phyloP scores from a whole-genome alignment of 2,888 invertebrate species.

The Holacanthella duospinosa region DNA sequence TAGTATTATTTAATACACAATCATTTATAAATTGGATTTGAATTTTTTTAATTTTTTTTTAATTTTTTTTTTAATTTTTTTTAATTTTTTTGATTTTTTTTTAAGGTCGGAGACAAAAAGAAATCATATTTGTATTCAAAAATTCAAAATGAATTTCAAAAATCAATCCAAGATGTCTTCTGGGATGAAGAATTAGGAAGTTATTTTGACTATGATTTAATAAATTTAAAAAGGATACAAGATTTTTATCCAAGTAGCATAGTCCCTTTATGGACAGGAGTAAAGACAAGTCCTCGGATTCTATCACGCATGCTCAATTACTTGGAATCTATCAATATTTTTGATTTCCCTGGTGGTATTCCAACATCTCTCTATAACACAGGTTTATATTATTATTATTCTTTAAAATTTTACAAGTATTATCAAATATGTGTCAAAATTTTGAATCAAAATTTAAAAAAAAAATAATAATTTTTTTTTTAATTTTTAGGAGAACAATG shows the following conservation, averaged over 20 bases:
- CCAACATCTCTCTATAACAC: slow-evolving; percentile 66
- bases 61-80: background rate
- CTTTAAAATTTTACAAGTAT: no score
- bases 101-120: slow-evolving; percentile 32
- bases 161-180: slow-evolving; percentile 42
- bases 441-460: background rate
- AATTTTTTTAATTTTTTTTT: background rate
- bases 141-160: slow-evolving; percentile 23
- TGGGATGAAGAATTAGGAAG: slow-evolving; percentile 49
- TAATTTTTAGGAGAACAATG: background rate
- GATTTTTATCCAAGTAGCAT: slow-evolving; percentile 63
- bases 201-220: slow-evolving; percentile 68
- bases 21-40: background rate
- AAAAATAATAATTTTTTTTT: background rate
- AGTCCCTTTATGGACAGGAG: slow-evolving; percentile 59
- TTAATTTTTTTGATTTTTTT: slow-evolving; percentile 37
- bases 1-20: background rate
- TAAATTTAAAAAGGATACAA: slow-evolving; percentile 52
- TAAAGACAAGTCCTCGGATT: background rate
- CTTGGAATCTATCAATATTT: slow-evolving; percentile 54
- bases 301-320: slow-evolving; percentile 46
- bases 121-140: slow-evolving; percentile 16
- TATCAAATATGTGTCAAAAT: no score
- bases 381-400: no score
- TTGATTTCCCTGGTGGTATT: slow-evolving; percentile 57